Base-by-base conservation (phyloP, 2,797 vertebrate genomes). In the Onychomys torridus region DNA sequence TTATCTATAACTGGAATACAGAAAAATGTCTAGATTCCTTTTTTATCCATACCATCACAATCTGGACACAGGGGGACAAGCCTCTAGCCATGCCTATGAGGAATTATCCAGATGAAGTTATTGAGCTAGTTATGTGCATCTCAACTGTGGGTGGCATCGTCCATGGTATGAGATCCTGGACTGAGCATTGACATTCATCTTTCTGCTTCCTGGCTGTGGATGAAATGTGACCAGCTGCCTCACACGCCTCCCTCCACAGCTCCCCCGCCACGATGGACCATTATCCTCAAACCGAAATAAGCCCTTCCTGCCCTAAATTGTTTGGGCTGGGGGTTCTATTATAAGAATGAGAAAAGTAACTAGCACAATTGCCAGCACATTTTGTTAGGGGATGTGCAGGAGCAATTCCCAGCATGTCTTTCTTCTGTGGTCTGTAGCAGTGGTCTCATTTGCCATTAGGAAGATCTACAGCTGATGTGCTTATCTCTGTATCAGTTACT, bases 401-500 rank as follows among this genome's bases (percentile, higher is more conserved):
- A 89, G 25, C 46, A 25, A 34, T 65, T 82, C 57, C 81, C 75
- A 90, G 55, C 27, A 67, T 89, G 86, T n/a, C 21, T 95, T 91
- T 87, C 23, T 67, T 89, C n/a, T 90, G 2, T 52, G 88, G 6
- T 73, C 13, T 40, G 46, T 78, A 63, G n/a, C 91, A 94, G 25
- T 86, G 63, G 16, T 19, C 6, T 27, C 14, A 46, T 19, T 73
- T 32, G 13, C 49, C n/a, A 76, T 40, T 89, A 27, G 11, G 52
- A 77, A 52, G 25, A 3, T n/a, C 8, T n/a, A 1, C 6, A 34
- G n/a, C 49, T 63, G 17, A 17, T 65, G 46, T n/a, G 12, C 25
- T 93, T 89, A 59, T 63, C 94, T 89, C 67, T 97, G 67, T 37
- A 59, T 86, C 34, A 59, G 29, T 76, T 82, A 46, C 40, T 73